Percentiles rank a stretch among this genome's conserved stretches.
These are phyloP conservation scores for Tenualosa thibaudeaui DNA, from an alignment of 2,797 vertebrate genomes.

Conservation along the genomic window DNA sequence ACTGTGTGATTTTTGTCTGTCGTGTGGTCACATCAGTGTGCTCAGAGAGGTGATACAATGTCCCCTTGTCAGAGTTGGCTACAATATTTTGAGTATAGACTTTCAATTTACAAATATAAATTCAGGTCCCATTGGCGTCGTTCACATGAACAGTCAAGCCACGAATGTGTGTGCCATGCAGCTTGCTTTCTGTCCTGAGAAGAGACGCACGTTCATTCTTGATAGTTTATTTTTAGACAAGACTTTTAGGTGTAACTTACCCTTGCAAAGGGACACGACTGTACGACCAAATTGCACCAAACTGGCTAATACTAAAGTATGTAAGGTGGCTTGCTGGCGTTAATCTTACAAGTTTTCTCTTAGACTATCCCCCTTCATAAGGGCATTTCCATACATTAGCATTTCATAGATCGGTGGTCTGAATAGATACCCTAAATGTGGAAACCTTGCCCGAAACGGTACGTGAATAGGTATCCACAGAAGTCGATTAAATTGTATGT, in stretches of 20 bases:
- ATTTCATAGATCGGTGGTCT: background rate
- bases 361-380: conserved; percentile 14
- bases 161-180: background rate
- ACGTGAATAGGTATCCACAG: background rate
- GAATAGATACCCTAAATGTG: background rate
- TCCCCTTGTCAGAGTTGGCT: too few relatives aligned
- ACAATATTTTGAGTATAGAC: background rate
- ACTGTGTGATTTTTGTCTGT: background rate
- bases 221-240: background rate
- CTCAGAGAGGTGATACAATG: background rate
- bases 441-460: background rate
- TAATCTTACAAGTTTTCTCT: background rate
- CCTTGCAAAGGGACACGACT: background rate
- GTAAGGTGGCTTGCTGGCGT: background rate
- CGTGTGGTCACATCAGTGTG: background rate
- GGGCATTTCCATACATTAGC: conserved; percentile 10
- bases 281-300: background rate
- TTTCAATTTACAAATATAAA: background rate
- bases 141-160: background rate
- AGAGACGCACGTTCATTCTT: background rate
- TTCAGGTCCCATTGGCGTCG: background rate
- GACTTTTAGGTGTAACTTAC: background rate
- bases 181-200: background rate
- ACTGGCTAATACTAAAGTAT: background rate
- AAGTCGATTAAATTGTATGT: background rate